Evolutionary conservation across 2,888 invertebrate species (phyloP).

Genomic region (Tholera decimalis): DNA sequence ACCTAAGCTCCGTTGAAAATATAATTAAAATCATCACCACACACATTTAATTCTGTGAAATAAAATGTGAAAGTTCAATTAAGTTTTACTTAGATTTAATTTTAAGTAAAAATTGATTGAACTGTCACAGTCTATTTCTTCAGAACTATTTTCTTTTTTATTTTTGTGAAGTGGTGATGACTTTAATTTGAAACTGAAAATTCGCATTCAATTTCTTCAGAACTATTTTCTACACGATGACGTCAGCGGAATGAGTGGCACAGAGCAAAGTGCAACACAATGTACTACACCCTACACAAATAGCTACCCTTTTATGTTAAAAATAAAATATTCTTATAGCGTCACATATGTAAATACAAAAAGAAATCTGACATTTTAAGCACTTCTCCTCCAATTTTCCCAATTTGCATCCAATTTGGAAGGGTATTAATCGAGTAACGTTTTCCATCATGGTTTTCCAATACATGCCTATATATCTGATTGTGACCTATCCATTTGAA

Average conservation of each 20-base stretch:
- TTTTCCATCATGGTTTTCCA: slow-evolving; percentile 19
- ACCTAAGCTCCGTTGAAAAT: neutral
- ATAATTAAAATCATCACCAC: neutral
- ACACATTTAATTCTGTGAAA: too few species aligned
- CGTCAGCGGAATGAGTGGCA: slow-evolving; percentile 32
- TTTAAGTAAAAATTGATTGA: slow-evolving; percentile 30
- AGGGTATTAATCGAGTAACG: slow-evolving; percentile 45
- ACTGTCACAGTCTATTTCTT: slow-evolving; percentile 28
- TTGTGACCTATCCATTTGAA: slow-evolving; percentile 31
- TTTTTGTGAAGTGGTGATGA: too few species aligned
- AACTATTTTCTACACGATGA: slow-evolving; percentile 38
- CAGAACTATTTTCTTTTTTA: slow-evolving; percentile 28
- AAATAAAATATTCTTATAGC: slow-evolving; percentile 4
- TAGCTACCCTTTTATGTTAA: slow-evolving; percentile 30
- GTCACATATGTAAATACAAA: too few species aligned
- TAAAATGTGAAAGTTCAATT: too few species aligned
- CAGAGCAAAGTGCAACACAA: slow-evolving; percentile 49
- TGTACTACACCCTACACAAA: slow-evolving; percentile 35
- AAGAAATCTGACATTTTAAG: slow-evolving; percentile 4
- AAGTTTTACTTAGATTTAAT: too few species aligned
- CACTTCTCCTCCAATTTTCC: slow-evolving; percentile 33
- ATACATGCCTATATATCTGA: slow-evolving; percentile 8
- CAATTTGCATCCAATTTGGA: slow-evolving; percentile 44
- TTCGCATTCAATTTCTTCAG: slow-evolving; percentile 27
- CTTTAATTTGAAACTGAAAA: too few species aligned